phyloP scores from a whole-genome alignment of 2,113 vertebrate genomes.

The Prolemur simus region DNA sequence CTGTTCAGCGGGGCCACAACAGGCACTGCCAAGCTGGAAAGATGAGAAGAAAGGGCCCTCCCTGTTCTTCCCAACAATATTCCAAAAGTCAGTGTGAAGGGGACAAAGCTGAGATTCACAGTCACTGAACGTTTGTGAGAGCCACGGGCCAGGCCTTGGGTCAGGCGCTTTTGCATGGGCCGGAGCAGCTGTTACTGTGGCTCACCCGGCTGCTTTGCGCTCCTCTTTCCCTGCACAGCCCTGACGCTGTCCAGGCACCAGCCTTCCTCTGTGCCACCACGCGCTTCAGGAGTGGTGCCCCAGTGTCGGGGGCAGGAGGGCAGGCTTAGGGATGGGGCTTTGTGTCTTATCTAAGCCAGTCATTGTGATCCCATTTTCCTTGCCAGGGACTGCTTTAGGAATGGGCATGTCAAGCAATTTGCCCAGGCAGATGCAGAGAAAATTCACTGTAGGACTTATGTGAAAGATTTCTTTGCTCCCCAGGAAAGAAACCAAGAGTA shows the following conservation, averaged over 20 bases:
- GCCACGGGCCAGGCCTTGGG: neutral
- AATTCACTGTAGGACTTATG: neutral
- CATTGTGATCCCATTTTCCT: neutral
- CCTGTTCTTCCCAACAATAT: neutral
- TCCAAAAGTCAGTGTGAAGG: neutral
- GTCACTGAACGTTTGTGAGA: neutral
- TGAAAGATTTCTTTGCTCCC: neutral
- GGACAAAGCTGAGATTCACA: neutral
- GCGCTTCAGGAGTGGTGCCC: neutral
- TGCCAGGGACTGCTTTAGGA: neutral
- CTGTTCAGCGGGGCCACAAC: neutral
- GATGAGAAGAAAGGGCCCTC: neutral
- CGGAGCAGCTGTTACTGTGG: neutral
- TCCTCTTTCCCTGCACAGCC: neutral
- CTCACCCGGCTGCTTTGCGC: neutral
- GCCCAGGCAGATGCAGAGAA: neutral
- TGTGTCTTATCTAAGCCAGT: neutral
- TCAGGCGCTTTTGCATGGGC: neutral
- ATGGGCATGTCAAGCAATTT: neutral
- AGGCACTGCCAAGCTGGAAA: neutral
- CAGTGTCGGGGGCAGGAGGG: accelerated
- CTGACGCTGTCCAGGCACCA: neutral
- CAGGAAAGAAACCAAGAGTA: neutral
- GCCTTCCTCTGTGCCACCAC: neutral
- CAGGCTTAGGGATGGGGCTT: neutral